Percentiles rank a stretch among this genome's conserved stretches.
These are phyloP conservation scores for Anodontia alba DNA, from an alignment of 2,888 invertebrate species.

Conservation along the genomic window DNA sequence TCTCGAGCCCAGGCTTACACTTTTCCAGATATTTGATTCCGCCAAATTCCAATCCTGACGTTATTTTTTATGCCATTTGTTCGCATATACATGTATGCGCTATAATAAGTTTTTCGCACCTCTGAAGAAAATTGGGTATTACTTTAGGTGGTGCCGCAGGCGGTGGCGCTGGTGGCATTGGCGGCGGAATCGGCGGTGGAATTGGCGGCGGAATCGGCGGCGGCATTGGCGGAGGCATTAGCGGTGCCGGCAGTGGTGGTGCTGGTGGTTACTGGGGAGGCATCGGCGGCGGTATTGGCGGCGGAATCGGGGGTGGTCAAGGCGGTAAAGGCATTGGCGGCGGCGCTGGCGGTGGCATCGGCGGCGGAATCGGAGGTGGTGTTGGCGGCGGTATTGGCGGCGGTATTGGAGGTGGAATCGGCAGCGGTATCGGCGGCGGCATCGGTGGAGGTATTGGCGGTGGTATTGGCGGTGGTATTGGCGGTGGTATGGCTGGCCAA, in stretches of 20 bases:
- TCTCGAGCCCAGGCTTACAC: no score
- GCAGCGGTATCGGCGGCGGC: neutral
- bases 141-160: neutral
- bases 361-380: neutral
- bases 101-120: no score
- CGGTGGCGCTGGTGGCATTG: neutral
- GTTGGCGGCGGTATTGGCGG: neutral
- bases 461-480: neutral
- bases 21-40: no score
- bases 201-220: slow-evolving; percentile 1
- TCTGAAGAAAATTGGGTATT: no score
- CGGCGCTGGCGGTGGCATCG: neutral
- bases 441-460: neutral
- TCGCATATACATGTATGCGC: no score
- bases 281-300: neutral
- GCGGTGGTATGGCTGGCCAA: neutral
- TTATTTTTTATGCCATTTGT: no score
- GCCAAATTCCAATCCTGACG: no score
- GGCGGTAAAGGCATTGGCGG: neutral
- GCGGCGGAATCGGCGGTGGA: slow-evolving; percentile 5
- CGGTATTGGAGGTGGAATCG: neutral
- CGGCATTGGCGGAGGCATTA: neutral
- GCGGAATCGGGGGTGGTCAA: neutral
- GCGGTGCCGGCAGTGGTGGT: neutral
- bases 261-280: neutral